Evolutionary conservation across 2,113 vertebrate genomes (phyloP).

Genomic region (Arenaria interpres): DNA sequence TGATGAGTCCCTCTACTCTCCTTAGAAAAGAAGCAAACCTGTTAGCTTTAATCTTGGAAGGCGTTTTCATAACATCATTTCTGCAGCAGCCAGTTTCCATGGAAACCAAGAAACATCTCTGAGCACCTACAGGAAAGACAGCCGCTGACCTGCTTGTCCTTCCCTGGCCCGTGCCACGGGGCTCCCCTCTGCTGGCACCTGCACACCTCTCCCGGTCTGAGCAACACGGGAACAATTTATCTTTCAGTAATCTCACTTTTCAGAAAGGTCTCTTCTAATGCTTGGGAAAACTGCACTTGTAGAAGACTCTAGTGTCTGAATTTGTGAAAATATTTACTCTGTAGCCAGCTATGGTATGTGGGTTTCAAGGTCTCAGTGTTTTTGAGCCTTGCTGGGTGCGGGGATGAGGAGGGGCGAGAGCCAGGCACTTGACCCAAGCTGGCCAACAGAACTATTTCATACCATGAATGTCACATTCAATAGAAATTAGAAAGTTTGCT

Average conservation of each 20-base stretch:
- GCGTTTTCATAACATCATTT: background rate
- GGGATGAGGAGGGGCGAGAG: background rate
- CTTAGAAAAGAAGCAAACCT: background rate
- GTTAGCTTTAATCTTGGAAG: background rate
- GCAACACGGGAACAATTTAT: background rate
- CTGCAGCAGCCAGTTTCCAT: slow-evolving; percentile 41
- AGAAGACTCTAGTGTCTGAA: background rate
- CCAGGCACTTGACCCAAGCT: background rate
- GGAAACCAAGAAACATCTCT: background rate
- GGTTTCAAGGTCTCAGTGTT: background rate
- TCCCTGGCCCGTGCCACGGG: background rate
- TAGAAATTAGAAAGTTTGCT: background rate
- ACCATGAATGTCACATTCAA: background rate
- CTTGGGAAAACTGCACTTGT: background rate
- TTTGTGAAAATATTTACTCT: background rate
- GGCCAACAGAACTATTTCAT: background rate
- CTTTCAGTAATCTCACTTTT: background rate
- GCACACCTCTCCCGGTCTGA: no score
- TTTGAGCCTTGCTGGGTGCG: background rate
- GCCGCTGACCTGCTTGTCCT: slow-evolving; percentile 17
- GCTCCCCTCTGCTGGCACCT: background rate
- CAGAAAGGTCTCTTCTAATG: background rate
- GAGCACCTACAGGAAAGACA: background rate
- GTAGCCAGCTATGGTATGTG: background rate
- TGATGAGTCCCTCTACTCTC: background rate